These are phyloP conservation scores for Drosophila obscura DNA, from an alignment of 1,140 invertebrate genomes.

Conservation along the genomic window DNA sequence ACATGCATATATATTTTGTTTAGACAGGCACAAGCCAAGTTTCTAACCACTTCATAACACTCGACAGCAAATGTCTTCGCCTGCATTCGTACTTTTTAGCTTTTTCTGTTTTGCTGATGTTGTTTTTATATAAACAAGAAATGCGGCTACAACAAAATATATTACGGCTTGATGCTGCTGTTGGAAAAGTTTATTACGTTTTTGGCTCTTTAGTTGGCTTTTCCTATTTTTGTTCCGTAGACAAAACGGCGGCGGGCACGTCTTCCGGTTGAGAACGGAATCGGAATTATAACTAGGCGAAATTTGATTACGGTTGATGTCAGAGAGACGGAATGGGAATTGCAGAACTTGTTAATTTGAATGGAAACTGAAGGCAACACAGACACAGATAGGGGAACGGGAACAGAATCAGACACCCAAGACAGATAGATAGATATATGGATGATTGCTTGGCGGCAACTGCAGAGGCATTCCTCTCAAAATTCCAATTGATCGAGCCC, in stretches of 20 bases:
- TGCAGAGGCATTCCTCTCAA: neutral
- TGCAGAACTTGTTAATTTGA: constrained; percentile 44
- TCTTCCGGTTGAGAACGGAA: constrained; percentile 53
- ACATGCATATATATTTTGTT: constrained; percentile 10
- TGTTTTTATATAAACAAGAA: constrained; percentile 35
- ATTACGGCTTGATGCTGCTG: constrained; percentile 8
- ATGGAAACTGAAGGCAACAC: constrained; percentile 14
- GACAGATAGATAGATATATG: neutral
- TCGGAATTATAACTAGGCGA: constrained; percentile 56
- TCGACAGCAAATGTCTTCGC: constrained; percentile 41
- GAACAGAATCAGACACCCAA: too few relatives aligned
- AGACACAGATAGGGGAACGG: constrained; percentile 10
- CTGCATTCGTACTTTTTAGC: constrained; percentile 18
- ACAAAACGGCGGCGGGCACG: constrained; percentile 65
- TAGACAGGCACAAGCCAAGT: constrained; percentile 58
- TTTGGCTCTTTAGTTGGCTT: constrained; percentile 41
- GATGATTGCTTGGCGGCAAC: neutral
- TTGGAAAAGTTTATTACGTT: constrained; percentile 56
- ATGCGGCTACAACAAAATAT: constrained; percentile 30
- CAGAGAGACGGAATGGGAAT: constrained; percentile 51
- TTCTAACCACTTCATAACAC: constrained; percentile 64
- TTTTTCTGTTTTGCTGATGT: constrained; percentile 20
- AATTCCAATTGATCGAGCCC: constrained; percentile 39
- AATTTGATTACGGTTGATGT: constrained; percentile 65
- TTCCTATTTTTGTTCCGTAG: constrained; percentile 53